These are phyloP conservation scores for Acrossocheilus fasciatus DNA, from an alignment of 2,797 vertebrate genomes.

Conservation along the genomic window DNA sequence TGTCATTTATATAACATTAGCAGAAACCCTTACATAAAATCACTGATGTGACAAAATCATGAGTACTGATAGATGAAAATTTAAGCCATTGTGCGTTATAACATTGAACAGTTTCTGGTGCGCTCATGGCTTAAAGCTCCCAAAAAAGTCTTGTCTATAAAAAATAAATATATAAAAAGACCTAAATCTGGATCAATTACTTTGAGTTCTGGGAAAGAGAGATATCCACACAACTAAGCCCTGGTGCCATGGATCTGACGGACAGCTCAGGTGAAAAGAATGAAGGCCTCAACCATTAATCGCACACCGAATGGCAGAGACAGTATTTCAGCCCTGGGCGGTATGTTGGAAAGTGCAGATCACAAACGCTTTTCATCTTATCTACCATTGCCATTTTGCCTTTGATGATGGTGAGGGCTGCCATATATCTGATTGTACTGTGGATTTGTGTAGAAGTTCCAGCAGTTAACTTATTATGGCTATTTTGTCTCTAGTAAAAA, in stretches of 20 bases:
- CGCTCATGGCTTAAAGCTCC: not conserved
- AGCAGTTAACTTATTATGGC: not conserved
- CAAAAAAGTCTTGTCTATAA: not conserved
- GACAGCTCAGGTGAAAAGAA: slow-evolving; percentile 17
- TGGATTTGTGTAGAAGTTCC: not conserved
- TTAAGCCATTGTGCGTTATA: slow-evolving; percentile 17
- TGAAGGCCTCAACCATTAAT: slow-evolving; percentile 25
- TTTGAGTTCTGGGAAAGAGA: slow-evolving; percentile 37
- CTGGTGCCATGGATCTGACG: not conserved
- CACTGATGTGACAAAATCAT: slow-evolving; percentile 35
- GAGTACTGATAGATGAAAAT: slow-evolving; percentile 25
- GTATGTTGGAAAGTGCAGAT: slow-evolving; percentile 7
- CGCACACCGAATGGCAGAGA: not conserved
- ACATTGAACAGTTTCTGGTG: not conserved
- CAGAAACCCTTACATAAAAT: slow-evolving; percentile 44
- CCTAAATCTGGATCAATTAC: slow-evolving; percentile 32
- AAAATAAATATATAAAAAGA: not conserved
- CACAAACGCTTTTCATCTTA: slow-evolving; percentile 12
- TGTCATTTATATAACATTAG: slow-evolving; percentile 53
- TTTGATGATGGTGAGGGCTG: slow-evolving; percentile 6
- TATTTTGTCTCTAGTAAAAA: not conserved
- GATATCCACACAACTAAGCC: not conserved
- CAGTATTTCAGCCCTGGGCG: not conserved
- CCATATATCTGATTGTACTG: not conserved
- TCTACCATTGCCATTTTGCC: not conserved